phyloP scores from a whole-genome alignment of 2,113 vertebrate species.

The Erythrolamprus reginae region DNA sequence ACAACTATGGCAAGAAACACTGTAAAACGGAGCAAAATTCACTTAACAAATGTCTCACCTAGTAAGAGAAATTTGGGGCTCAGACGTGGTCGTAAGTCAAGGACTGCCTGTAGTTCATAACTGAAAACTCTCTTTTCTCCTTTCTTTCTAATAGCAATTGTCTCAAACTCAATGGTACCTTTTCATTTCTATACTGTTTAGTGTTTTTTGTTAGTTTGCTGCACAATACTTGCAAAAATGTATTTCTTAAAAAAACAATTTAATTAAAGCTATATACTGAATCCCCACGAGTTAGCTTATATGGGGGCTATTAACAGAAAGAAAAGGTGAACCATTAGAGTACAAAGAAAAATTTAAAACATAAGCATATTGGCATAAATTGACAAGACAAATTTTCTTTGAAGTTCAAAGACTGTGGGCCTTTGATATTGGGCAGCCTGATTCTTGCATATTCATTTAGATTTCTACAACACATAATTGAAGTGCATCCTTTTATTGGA shows the following conservation, averaged over 20 bases:
- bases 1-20: neutral
- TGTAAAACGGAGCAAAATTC: neutral
- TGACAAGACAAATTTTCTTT: neutral
- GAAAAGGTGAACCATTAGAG: neutral
- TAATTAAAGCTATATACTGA: neutral
- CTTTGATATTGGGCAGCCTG: neutral
- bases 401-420: neutral
- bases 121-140: neutral
- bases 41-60: neutral
- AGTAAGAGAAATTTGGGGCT: neutral
- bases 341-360: neutral
- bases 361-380: neutral
- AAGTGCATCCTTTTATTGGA: slow-evolving; percentile 9
- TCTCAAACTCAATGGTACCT: neutral
- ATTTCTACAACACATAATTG: neutral
- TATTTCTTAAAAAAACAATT: neutral
- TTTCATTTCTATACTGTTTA: neutral
- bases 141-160: neutral
- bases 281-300: neutral
- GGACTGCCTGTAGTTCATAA: neutral
- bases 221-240: neutral
- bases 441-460: slow-evolving; percentile 9
- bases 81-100: neutral
- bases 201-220: neutral
- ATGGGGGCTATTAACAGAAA: neutral